These are phyloP conservation scores for Marmota monax DNA, from an alignment of 2,113 vertebrate species.

Conservation along the genomic window DNA sequence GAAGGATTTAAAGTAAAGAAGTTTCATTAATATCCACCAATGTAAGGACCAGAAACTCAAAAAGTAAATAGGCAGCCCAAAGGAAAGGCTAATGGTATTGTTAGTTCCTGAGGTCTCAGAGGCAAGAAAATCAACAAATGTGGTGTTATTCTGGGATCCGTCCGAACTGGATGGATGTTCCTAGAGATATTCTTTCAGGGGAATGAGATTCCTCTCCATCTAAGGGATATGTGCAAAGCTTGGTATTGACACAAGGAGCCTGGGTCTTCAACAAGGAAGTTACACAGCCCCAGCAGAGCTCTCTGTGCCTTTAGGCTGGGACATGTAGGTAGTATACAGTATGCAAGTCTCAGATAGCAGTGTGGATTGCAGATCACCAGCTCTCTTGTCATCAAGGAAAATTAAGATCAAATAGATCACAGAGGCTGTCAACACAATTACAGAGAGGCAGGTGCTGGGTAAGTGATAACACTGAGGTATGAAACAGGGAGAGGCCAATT, in stretches of 20 bases:
- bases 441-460: not conserved
- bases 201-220: not conserved
- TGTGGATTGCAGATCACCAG: not conserved
- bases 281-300: not conserved
- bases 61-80: not conserved
- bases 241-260: not conserved
- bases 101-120: not conserved
- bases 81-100: not conserved
- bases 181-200: not conserved
- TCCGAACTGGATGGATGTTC: not conserved
- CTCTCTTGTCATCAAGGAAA: not conserved
- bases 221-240: not conserved
- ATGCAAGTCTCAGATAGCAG: not conserved
- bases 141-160: not conserved
- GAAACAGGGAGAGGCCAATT: not conserved
- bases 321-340: not conserved
- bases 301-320: not conserved
- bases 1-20: not conserved
- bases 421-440: not conserved
- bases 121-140: not conserved
- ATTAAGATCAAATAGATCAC: not conserved
- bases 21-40: not conserved
- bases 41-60: not conserved
- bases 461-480: not conserved
- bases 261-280: not conserved